Evolutionary conservation across 2,797 vertebrate species (phyloP), one percentile per base, ranked within the genome.

Genomic region (Danio kyathit): DNA sequence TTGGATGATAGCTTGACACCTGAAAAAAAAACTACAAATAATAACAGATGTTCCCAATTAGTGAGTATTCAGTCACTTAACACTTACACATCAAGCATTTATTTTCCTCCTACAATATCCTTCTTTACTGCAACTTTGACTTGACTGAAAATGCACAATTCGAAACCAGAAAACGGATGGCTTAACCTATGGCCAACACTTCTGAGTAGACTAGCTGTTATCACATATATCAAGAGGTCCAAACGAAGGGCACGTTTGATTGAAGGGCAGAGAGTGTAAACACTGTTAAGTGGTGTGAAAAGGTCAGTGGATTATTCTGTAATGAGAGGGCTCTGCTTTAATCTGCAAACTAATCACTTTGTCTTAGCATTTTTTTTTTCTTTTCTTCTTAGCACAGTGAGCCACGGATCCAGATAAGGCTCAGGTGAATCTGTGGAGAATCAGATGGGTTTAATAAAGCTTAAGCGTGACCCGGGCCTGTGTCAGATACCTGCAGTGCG

Each of bases 251-350:
- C 10, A 46, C 9, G 1, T 49, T 41, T 67, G 66, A 79, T 52
- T 63, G 29, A 61, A 71, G 9, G 29, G 6, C 19, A 63, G 21
- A 63, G 29, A 14, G 54, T 54, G 49, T 41, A 73, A 77, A 49
- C 40, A 65, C 44, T 46, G 56, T 16, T 71, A 56, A 72, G 51
- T 65, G 21, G 81, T 54, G 81, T 48, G 69, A 74, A 60, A 74
- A 80, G 60, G 60, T 44, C 61, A 79, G 14, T 63, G 49, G 76
- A 74, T 81, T 71, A 59, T 13, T 69, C 16, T 57, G 40, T 79
- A 56, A 81, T 82, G 11, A 84, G 48, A 43, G 21, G 71, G 74
- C 71, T 84, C 63, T 66, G 56, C 76, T 84, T 59, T 72, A 85
- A 79, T 48, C 76, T 40, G 5, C 6, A 44, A 44, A 41, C 75